Conservation (phyloP, 1,140 invertebrate species). For the Apocrypta bakeri region DNA sequence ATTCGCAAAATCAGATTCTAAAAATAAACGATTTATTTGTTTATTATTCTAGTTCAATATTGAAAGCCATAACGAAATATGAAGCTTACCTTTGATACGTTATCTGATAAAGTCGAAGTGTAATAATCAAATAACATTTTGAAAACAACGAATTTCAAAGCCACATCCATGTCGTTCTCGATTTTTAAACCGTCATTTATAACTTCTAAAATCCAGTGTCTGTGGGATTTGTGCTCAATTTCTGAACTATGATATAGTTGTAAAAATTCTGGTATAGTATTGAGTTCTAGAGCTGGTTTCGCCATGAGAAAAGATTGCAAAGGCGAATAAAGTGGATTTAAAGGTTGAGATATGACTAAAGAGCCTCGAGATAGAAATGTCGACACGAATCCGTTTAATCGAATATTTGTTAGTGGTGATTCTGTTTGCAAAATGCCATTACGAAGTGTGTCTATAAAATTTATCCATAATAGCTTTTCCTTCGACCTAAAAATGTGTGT, state of each 20-base stretch:
- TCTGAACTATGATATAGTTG: constrained; percentile 83
- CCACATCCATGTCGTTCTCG: constrained; percentile 76
- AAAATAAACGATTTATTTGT: constrained; percentile 51
- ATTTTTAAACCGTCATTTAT: constrained; percentile 80
- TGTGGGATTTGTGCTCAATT: constrained; percentile 76
- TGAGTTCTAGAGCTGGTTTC: constrained; percentile 80
- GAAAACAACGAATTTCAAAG: constrained; percentile 77
- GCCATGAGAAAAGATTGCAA: constrained; percentile 83
- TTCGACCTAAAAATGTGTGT: constrained; percentile 65
- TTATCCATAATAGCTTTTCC: constrained; percentile 74
- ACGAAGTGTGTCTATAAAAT: constrained; percentile 73
- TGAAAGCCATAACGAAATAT: constrained; percentile 23
- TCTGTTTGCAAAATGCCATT: constrained; percentile 71
- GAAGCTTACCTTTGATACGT: constrained; percentile 73
- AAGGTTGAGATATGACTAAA: constrained; percentile 79
- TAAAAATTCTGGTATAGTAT: constrained; percentile 85
- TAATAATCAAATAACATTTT: constrained; percentile 78
- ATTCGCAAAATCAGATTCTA: constrained; percentile 77
- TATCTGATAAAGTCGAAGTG: constrained; percentile 65
- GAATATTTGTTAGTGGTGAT: constrained; percentile 69
- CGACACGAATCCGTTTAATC: constrained; percentile 80
- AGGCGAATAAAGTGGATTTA: constrained; percentile 80
- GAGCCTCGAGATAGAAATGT: constrained; percentile 82
- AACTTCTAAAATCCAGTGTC: constrained; percentile 81
- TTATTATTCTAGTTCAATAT: background rate